Base-by-base conservation (phyloP, 1,140 invertebrate genomes). In the Drosophila varians region DNA sequence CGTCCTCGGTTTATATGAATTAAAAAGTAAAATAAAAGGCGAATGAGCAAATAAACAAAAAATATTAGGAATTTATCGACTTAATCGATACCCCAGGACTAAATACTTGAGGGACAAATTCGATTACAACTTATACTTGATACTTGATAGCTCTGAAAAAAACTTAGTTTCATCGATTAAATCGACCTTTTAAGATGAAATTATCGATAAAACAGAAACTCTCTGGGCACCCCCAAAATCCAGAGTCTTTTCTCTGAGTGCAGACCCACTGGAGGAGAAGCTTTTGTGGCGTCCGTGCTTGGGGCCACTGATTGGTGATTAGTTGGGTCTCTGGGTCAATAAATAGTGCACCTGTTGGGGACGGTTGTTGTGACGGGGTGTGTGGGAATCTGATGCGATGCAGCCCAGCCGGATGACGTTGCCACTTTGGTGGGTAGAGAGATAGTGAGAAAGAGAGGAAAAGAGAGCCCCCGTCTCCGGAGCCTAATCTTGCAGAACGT, bases 251-350 rank as follows among this genome's bases (percentile, higher is more conserved):
- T 38, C 14, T 38, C 12, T 6, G 12, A 6, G 36, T 38, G 28
- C 28, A 11, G 12, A 38, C 4, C 9, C 28, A n/a, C n/a, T 36
- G 9, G n/a, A 0, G 9, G n/a, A 0, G 34, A 2, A 11, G 1
- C 34, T 12, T 36, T 12, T n/a, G 19, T 47, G 19, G 60, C 46
- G 56, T 61, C 21, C 57, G 70, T 73, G 55, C 57, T 72, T 51
- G 62, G 60, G 70, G 61, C 69, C 58, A 58, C 75, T 83, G 75
- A 83, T 84, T 83, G 77, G 80, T 86, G 65, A 83, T 83, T 83
- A 83, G 79, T 79, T 86, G 60, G 54, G 58, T 43, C 28, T 34
- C 19, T 31, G 53, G 49, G 71, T 75, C 72, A 51, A 53, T 73
- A 72, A 72, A 61, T 62, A 48, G 56, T 73, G 60, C 75, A 55